Base-by-base conservation (phyloP, 2,797 vertebrate genomes). In the Microtus agrestis region DNA sequence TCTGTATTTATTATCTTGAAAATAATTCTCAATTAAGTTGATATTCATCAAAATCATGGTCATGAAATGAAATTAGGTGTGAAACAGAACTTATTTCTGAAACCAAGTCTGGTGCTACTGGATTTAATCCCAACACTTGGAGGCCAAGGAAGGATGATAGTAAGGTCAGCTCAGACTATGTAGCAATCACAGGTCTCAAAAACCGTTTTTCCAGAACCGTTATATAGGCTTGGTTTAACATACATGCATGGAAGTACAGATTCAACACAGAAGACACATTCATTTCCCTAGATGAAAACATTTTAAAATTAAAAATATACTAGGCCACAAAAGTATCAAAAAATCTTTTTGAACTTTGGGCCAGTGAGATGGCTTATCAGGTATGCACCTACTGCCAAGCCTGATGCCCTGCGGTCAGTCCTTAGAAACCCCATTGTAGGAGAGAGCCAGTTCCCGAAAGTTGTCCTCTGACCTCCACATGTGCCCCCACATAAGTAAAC, bases 211-310 rank as follows among this genome's bases (percentile, higher is more conserved):
- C 69, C 6, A 37, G 43, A 84, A 84, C 88, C 71, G 15, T 87
- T 85, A 15, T 48, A 25, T 78, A 79, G 79, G 37, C 27, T 88
- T 91, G 51, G 61, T 82, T 78, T 86, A 54, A 71, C 51, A 54
- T 25, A 48, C 37, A 69, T 43, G 5, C 69, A 48, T 88, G 0
- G 37, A 80, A 77, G 6, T 67, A 2, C 37, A 17, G 13, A 29
- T 84, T 46, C 76, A 51, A 65, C 71, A 87, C n/a, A 87, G 17
- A 56, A 87, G 46, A 65, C 5, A 34, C 23, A 91, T 89, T 84
- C 37, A 59, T 91, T 92, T 90, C 46, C 11, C 61, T 21, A 86
- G 13, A 25, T 87, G 63, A 91, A 91, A 96, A 87, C 37, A 63
- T 86, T 86, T 89, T 34, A 87, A 93, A 94, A 89, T 63, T 78